Conservation (phyloP, 2,797 vertebrate genomes). For the Prunella strophiata region DNA sequence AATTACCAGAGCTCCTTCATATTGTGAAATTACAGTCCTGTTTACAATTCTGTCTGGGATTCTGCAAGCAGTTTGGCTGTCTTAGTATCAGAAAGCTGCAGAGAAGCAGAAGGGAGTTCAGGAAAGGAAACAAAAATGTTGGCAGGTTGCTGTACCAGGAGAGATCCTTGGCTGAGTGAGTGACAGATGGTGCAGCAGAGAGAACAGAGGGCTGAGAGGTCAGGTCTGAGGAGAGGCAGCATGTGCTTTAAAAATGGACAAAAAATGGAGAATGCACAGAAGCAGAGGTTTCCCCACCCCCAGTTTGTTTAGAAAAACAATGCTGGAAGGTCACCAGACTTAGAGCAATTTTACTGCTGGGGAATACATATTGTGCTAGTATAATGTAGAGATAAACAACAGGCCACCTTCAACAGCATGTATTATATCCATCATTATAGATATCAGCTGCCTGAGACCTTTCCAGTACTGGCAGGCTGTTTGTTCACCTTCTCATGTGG, state of each 20-base stretch:
- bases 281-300: background rate
- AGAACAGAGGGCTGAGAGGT: conserved; percentile 38
- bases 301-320: background rate
- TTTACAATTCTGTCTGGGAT: background rate
- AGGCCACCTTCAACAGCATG: background rate
- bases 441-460: background rate
- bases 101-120: conserved; percentile 37
- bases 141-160: conserved; percentile 31
- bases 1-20: background rate
- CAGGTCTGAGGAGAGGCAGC: background rate
- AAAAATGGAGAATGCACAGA: background rate
- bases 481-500: background rate
- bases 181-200: conserved; percentile 43
- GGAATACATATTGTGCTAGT: background rate
- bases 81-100: background rate
- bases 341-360: background rate
- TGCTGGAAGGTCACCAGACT: background rate
- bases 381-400: background rate
- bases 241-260: background rate
- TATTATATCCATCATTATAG: background rate
- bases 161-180: conserved; percentile 26
- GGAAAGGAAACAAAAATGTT: conserved; percentile 46
- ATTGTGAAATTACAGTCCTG: background rate
- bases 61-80: background rate
- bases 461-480: background rate